Base-by-base conservation (phyloP, 2,888 invertebrate species). In the Taphrorychus bicolor region DNA sequence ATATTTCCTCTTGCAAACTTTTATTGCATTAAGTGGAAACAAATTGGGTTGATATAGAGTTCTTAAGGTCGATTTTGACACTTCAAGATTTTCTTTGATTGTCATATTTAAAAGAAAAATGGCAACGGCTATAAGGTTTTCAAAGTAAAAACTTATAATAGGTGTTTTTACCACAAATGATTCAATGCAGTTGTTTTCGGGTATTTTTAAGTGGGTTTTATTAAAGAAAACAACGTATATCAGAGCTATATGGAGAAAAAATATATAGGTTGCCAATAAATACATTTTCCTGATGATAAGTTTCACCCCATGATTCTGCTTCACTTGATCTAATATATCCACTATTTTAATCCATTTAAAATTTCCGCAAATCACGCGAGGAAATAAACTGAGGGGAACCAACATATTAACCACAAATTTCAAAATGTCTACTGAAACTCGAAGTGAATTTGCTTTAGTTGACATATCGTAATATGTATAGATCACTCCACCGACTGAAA, bases 1-100 rank as follows among this genome's bases (percentile, higher is more conserved):
- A 54, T 65, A 65, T 18, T 53, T 23, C 23, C 65, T 41, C 32
- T 65, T 65, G 7, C 41, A 11, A 1, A 21, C 17, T 54, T 45
- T 65, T 59, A 3, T 59, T 52, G 4, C 16, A 4, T 1, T 9
- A 9, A 7, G 53, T 16, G 1, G 42, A 18, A 17, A 18, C 2
- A 17, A n/a, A 5, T 19, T 24, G 51, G 11, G 21, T 22, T 4
- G 11, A 3, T 59, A 21, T 9, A 65, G 1, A 4, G 18, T 42
- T 7, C 21, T 21, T 23, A 65, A 40, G 32, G 23, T 24, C 17
- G 17, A 3, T 7, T 65, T 17, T n/a, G 59, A 45, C 5, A 2
- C 11, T 18, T 40, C 24, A 2, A 65, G 14, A 21, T 59, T 53
- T 21, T 59, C 48, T 21, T 45, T 54, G 5, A 59, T 21, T 22